Evolutionary conservation across 2,797 vertebrate species (phyloP).

Genomic region (Pogoniulus pusillus): DNA sequence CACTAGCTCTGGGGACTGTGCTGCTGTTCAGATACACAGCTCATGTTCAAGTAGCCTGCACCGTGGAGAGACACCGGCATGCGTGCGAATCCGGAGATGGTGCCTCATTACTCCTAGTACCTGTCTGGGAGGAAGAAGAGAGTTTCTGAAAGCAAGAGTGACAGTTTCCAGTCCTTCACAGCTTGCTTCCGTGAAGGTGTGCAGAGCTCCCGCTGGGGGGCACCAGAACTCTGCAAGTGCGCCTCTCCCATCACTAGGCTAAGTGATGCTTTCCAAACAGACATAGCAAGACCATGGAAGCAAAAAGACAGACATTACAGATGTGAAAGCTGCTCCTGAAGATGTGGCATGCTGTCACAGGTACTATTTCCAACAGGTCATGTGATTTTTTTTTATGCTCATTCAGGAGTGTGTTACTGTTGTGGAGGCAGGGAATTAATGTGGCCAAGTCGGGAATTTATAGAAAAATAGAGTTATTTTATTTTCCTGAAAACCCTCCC

Average conservation of each 20-base stretch:
- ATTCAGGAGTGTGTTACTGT: no score
- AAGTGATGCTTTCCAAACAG: neutral
- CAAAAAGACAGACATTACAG: neutral
- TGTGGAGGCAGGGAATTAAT: no score
- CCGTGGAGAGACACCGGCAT: neutral
- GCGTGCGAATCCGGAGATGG: fast-evolving
- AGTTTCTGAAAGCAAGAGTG: neutral
- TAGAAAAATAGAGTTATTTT: no score
- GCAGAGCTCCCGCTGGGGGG: neutral
- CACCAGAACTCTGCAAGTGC: neutral
- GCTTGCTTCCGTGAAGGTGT: fast-evolving
- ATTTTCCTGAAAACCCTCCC: no score
- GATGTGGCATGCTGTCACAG: fast-evolving
- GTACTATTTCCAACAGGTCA: neutral
- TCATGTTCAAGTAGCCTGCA: fast-evolving
- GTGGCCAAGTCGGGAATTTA: no score
- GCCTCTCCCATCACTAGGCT: fast-evolving
- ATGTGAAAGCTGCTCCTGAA: neutral
- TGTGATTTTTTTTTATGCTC: no score
- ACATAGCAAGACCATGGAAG: neutral
- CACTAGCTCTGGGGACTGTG: no score
- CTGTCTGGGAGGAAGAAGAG: neutral
- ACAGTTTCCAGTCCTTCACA: neutral
- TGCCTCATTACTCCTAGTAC: fast-evolving
- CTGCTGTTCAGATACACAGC: fast-evolving